A percentile compares a stretch with the other conserved stretches of the same genome.
Evolutionary conservation across 2,888 invertebrate species (phyloP).

Genomic region (Drosophila gaucha): DNA sequence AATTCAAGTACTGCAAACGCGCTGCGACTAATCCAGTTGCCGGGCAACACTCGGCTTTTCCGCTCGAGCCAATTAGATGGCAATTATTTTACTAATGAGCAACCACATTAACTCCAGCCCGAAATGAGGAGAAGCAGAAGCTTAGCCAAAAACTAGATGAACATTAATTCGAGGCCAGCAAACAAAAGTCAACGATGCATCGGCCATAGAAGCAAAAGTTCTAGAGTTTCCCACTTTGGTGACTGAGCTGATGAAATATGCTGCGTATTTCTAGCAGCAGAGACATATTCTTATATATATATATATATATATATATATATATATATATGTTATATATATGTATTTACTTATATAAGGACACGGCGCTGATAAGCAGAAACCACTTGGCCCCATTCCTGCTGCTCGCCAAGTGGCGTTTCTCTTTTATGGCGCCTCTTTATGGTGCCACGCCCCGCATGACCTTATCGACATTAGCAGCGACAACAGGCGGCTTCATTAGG

Average conservation of each 20-base stretch:
- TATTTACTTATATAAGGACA: slow-evolving; percentile 12
- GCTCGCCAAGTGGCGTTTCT: slow-evolving; percentile 30
- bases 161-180: slow-evolving; percentile 36
- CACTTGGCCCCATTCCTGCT: slow-evolving; percentile 13
- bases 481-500: slow-evolving; percentile 65
- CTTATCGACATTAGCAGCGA: slow-evolving; percentile 67
- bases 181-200: slow-evolving; percentile 34
- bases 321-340: slow-evolving; percentile 30
- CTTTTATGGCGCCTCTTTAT: slow-evolving; percentile 65
- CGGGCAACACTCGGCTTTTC: slow-evolving; percentile 20
- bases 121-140: background rate
- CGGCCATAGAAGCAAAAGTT: slow-evolving; percentile 11
- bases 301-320: slow-evolving; percentile 17
- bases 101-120: slow-evolving; percentile 55
- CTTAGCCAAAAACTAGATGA: slow-evolving; percentile 19
- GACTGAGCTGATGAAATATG: slow-evolving; percentile 52
- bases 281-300: slow-evolving; percentile 41
- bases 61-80: slow-evolving; percentile 68
- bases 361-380: slow-evolving; percentile 54
- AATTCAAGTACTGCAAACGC: slow-evolving; percentile 31
- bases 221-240: slow-evolving; percentile 13
- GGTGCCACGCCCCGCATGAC: slow-evolving; percentile 61
- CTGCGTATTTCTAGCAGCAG: slow-evolving; percentile 9
- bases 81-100: slow-evolving; percentile 74
- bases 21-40: slow-evolving; percentile 27